Conservation (phyloP, 2,113 vertebrate genomes). For the Carassius auratus region DNA sequence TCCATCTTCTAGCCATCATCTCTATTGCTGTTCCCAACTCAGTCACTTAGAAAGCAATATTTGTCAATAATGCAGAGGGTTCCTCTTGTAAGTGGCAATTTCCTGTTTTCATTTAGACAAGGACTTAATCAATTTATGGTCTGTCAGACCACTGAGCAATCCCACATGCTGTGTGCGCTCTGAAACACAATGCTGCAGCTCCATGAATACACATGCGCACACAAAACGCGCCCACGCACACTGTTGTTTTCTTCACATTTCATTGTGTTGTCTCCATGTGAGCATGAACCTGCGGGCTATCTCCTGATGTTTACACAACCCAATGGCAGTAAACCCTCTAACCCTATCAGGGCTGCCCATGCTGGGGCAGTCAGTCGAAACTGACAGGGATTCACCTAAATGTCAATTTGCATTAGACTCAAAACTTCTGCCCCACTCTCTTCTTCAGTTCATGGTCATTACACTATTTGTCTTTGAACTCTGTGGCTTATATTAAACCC, state of each 20-base stretch:
- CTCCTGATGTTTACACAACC: constrained; percentile 32
- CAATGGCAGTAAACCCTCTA: not conserved
- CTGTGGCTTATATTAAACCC: not conserved
- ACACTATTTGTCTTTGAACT: not conserved
- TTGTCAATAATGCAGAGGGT: constrained; percentile 29
- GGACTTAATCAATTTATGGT: constrained; percentile 46
- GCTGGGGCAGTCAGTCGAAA: not conserved
- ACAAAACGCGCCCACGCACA: not conserved
- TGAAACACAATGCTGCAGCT: not conserved
- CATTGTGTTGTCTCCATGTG: constrained; percentile 1
- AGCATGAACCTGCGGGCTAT: constrained; percentile 19
- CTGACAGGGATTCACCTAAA: constrained; percentile 20
- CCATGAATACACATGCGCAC: constrained; percentile 3
- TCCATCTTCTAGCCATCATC: not conserved
- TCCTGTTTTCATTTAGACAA: constrained; percentile 44
- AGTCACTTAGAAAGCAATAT: not conserved
- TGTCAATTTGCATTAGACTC: constrained; percentile 32
- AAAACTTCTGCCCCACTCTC: not conserved
- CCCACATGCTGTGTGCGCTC: not conserved
- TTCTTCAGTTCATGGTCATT: not conserved
- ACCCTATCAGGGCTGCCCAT: not conserved
- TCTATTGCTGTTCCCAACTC: constrained; percentile 7
- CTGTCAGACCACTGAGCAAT: constrained; percentile 22
- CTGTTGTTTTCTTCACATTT: constrained; percentile 1
- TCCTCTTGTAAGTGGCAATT: constrained; percentile 46